A percentile compares a stretch with the other conserved stretches of the same genome.
Conservation (phyloP, 1,140 invertebrate genomes). For the Cyclina sinensis region DNA sequence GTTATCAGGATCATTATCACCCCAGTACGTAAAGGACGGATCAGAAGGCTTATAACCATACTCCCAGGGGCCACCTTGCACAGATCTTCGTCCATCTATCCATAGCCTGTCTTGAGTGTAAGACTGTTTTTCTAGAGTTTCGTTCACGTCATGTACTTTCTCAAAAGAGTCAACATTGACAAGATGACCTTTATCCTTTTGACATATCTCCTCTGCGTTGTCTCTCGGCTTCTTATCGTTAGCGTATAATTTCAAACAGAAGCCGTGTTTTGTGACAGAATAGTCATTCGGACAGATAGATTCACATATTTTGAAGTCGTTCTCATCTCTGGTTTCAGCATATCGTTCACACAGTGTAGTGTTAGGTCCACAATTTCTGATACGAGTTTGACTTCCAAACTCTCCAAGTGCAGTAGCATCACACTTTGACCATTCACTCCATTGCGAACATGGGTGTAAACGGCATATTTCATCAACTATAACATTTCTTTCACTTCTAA, state of each 20-base stretch:
- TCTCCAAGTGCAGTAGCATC: neutral
- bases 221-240: neutral
- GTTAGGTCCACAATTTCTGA: constrained; percentile 8
- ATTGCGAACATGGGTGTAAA: neutral
- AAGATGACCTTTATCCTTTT: neutral
- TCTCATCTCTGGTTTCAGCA: neutral
- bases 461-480: neutral
- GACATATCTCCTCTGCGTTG: constrained; percentile 10
- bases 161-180: neutral
- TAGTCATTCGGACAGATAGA: constrained; percentile 7
- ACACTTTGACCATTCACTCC: constrained; percentile 25
- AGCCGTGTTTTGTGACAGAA: neutral
- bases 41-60: neutral
- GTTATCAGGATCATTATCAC: neutral
- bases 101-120: neutral
- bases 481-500: neutral
- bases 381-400: constrained; percentile 9
- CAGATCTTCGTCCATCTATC: neutral
- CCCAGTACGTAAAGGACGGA: neutral
- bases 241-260: constrained; percentile 8
- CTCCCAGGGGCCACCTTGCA: neutral
- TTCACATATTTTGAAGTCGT: neutral
- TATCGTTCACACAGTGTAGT: constrained; percentile 4
- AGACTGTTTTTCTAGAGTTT: neutral
- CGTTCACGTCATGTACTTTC: neutral